Base-by-base conservation (phyloP, 2,888 invertebrate species). In the Pedicia rivosa region DNA sequence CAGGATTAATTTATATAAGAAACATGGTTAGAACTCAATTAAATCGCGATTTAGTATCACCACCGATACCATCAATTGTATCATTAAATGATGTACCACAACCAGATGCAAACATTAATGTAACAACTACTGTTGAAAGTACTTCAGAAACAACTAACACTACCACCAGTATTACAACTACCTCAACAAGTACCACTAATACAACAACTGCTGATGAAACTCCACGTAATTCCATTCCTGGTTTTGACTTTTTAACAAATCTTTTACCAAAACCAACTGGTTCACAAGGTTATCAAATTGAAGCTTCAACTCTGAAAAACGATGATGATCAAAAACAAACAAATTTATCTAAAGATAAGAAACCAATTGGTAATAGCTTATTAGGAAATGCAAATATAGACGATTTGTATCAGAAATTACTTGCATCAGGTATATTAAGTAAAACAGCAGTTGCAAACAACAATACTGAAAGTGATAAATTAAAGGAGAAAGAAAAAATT, bases 381-480 rank as follows among this genome's bases (percentile, higher is more conserved):
- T 25, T 40, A 14, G 35, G 34, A 9, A 38, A 61, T 38, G 56
- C 77, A 3, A 83, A 88, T 50, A 79, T 94, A 16, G 78, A 72
- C 42, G 84, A 86, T 45, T 62, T 94, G 19, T 83, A 90, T 53
- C 78, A 82, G 42, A 84, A 86, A 56, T 62, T 94, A 6, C 76
- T 91, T 2, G 81, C 81, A 1, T 79, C 82, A 2, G 92, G 86
- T n/a, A 76, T 86, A 34, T 72, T 86, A 24, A 71, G 66, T 9
- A 42, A 48, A 2, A 50, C 41, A 7, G 35, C 37, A 3, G 40
- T 39, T 14, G 30, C 31, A 2, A 35, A 41, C 37, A 41, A 36
- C 7, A 20, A 28, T 8, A 41, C 43, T 7, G 19, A 41, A 12
- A 24, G 31, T 13, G 70, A 68, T 45, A 46, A 46, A 24, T 32